Evolutionary conservation across 1,140 invertebrate genomes (phyloP), one percentile per base, ranked within the genome.

Genomic region (Megalopta genalis): DNA sequence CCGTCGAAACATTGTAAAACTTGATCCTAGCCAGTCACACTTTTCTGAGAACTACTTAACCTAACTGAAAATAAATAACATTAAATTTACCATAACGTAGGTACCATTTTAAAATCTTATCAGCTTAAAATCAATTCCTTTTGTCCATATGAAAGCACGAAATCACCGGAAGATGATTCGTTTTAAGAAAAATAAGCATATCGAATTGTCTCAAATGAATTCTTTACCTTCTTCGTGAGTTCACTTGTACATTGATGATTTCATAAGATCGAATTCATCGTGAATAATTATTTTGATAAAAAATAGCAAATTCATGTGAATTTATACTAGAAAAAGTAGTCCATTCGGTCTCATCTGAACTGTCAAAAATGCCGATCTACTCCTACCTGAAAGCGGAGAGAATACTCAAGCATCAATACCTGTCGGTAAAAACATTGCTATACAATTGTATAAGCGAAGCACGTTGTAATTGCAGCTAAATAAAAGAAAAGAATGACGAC

Each of bases 1-100:
- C n/a, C 87, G 87, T 86, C 91, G 86, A 18, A 92, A 69, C 92
- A 93, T 92, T 82, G 60, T 91, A 27, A 14, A 32, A n/a, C 16
- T 62, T 12, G 37, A 8, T 54, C 12, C 8, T 0, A 27, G 16
- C 39, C 23, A 54, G n/a, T 3, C 23, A 25, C 46, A 52, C 14
- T n/a, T 10, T 80, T 75, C 37, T 0, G 18, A 52, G 18, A 18
- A 59, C 18, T 37, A 59, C 27, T 25, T 85, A 84, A 85, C 73
- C 83, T 85, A 57, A 32, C 23, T 9, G 54, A 59, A 14, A 46
- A 23, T n/a, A 23, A 27, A 64, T 32, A 42, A 1, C 27, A 42
- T 49, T 12, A 16, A 21, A 1, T 52, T 7, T 67, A 23, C 37
- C 16, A 16, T 2, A 16, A 21, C 9, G 18, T 18, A 37, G 7